Evolutionary conservation across 37 sponge, comb jelly and placozoan species (phyloP), one percentile per base, ranked within the genome.

Genomic region (Eunapius fragilis): DNA sequence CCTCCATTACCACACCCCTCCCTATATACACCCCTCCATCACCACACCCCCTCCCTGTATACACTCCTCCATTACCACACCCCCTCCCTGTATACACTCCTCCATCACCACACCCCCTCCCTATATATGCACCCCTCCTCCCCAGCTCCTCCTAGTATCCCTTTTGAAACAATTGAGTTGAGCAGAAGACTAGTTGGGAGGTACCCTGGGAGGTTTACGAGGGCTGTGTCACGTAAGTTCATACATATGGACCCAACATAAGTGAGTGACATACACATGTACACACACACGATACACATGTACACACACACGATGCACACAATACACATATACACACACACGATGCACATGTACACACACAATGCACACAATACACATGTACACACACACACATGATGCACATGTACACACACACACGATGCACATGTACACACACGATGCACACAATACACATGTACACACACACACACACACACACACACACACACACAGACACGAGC

Each of bases 401-500:
- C 58, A 58, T 19, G 14, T 17, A 58, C 58, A 58, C 58, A 58
- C 17, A 17, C 58, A 58, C 58, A 58, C 14, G 7, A 45, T 9
- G 14, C 58, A 58, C 58, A 58, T 19, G 14, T 17, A 58, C 58
- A 58, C 58, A 58, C 22, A 17, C 58, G 9, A 19, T 58, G 17
- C 58, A 58, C 22, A 58, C 17, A 58, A 58, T 19, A 58, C 14
- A 58, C 58, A 58, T 19, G 14, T 17, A 58, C 58, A 58, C 22
- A 58, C 14, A 58, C 14, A 58, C 58, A 58, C 58, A 58, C 58
- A 19, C 58, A 58, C 58, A 58, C 58, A 58, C 41, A 58, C 37
- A 36, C 34, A 76, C 37, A 23, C 28, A 25, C 47, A 19, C 85
- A 89, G 90, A 84, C 47, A 85, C 90, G 4, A 80, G 86, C 12